Evolutionary conservation across 2,113 vertebrate genomes (phyloP).

Genomic region (Crocuta crocuta): DNA sequence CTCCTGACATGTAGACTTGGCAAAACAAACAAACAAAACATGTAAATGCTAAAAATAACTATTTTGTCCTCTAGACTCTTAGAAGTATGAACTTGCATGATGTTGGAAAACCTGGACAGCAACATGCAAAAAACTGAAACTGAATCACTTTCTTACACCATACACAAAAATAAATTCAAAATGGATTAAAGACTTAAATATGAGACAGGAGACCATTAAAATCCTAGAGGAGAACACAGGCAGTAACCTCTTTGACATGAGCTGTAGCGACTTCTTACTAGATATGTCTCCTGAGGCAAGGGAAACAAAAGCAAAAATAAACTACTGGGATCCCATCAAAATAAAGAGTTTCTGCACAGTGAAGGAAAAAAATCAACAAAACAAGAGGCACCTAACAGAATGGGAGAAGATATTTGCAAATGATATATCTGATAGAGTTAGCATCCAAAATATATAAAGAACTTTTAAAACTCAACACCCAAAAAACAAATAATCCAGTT

Average conservation of each 20-base stretch:
- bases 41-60: constrained; percentile 34
- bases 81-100: not conserved
- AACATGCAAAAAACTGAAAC: not conserved
- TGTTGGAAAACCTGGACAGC: not conserved
- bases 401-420: not conserved
- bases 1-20: not conserved
- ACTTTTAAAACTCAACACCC: not conserved
- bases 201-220: not conserved
- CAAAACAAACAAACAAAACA: not conserved
- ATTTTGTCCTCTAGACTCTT: not conserved
- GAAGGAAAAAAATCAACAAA: not conserved
- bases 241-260: not conserved
- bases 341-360: not conserved
- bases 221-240: not conserved
- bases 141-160: not conserved
- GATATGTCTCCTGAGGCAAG: not conserved
- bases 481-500: not conserved
- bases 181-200: not conserved
- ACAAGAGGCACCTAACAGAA: not conserved
- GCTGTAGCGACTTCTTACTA: not conserved
- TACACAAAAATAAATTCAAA: not conserved
- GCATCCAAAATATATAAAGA: not conserved
- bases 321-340: not conserved
- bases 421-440: not conserved
- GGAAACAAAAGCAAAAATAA: not conserved